These are phyloP conservation scores for Polyommatus iphigenia DNA, from an alignment of 2,888 invertebrate genomes.

Conservation along the genomic window DNA sequence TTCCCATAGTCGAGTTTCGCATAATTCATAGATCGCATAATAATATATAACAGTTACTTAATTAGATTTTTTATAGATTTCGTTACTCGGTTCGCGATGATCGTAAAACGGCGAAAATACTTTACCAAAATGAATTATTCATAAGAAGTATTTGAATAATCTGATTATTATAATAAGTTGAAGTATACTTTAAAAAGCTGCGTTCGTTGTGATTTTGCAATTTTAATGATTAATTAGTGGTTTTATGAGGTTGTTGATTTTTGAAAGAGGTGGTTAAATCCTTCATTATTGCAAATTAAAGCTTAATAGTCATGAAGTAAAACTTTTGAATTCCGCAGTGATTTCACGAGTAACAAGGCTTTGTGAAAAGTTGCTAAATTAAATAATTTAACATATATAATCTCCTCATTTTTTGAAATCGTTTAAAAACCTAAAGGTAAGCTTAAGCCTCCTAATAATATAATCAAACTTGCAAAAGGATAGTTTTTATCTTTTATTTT, in stretches of 20 bases:
- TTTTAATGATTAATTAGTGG: not conserved
- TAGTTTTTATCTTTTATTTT: too few species aligned
- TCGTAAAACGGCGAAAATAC: slow-evolving; percentile 14
- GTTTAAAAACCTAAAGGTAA: too few species aligned
- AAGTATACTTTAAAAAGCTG: not conserved
- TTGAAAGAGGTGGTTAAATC: not conserved
- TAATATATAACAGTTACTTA: slow-evolving; percentile 22
- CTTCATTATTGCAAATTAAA: not conserved
- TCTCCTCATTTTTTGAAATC: too few species aligned
- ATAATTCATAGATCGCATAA: slow-evolving; percentile 11
- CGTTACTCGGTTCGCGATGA: not conserved
- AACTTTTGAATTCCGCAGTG: too few species aligned
- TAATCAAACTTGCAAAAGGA: too few species aligned
- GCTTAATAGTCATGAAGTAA: not conserved
- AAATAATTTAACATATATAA: too few species aligned
- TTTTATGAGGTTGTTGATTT: slow-evolving; percentile 7
- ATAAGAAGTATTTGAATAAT: slow-evolving; percentile 1
- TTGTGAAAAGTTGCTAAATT: too few species aligned
- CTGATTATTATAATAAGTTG: not conserved
- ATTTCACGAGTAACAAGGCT: too few species aligned
- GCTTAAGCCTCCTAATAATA: too few species aligned
- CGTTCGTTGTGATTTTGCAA: not conserved
- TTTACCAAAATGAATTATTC: slow-evolving; percentile 2
- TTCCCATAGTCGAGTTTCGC: slow-evolving; percentile 18
- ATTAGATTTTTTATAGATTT: slow-evolving; percentile 20